A percentile compares a stretch with the other conserved stretches of the same genome.
These are phyloP conservation scores for Synergus laeviventris DNA, from an alignment of 2,888 invertebrate species.

Conservation along the genomic window DNA sequence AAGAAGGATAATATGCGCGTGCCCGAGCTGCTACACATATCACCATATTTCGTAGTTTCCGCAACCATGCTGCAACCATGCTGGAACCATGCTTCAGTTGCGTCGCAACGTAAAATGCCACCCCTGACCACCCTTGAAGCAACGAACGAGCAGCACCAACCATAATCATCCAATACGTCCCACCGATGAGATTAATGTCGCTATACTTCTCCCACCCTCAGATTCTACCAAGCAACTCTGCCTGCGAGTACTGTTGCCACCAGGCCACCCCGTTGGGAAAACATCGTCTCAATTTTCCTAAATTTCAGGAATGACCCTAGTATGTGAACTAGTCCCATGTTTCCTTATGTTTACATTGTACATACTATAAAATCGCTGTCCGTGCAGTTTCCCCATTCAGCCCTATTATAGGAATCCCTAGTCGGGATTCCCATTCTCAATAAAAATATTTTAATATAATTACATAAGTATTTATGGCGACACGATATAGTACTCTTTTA, in stretches of 20 bases:
- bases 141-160: conserved; percentile 57
- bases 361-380: conserved; percentile 8
- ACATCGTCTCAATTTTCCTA: conserved; percentile 37
- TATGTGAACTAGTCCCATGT: conserved; percentile 26
- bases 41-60: conserved; percentile 45
- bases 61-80: conserved; percentile 37
- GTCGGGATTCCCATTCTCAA: too few species aligned
- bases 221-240: conserved; percentile 20
- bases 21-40: conserved; percentile 43
- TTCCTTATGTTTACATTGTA: conserved; percentile 35
- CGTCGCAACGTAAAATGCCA: conserved; percentile 54
- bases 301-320: conserved; percentile 27
- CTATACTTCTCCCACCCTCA: conserved; percentile 50
- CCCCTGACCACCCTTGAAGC: conserved; percentile 49
- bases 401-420: too few species aligned
- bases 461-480: too few species aligned
- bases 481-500: too few species aligned
- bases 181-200: conserved; percentile 69
- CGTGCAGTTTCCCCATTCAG: too few species aligned
- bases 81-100: conserved; percentile 37
- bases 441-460: too few species aligned
- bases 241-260: conserved; percentile 26
- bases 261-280: conserved; percentile 36
- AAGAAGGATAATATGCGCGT: conserved; percentile 33
- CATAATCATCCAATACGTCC: conserved; percentile 68